Evolutionary conservation across 2,113 vertebrate species (phyloP).

Genomic region (Dasyurus viverrinus): DNA sequence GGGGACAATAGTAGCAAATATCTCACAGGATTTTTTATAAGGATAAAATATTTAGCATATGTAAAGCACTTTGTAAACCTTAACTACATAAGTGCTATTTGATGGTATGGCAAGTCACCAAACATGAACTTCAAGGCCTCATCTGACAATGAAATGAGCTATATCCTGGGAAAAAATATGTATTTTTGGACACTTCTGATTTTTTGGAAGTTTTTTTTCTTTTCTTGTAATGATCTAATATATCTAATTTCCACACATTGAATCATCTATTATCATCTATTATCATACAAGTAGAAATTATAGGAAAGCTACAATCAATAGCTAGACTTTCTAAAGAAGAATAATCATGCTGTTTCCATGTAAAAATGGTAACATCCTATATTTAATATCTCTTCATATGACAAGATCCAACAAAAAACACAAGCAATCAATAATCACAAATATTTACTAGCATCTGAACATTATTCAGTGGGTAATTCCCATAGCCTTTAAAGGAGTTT

Average conservation of each 20-base stretch:
- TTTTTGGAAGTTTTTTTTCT: neutral
- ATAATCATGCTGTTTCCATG: neutral
- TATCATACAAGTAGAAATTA: neutral
- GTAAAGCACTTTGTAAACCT: neutral
- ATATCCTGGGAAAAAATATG: neutral
- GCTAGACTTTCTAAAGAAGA: neutral
- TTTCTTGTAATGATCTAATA: neutral
- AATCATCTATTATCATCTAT: neutral
- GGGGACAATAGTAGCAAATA: neutral
- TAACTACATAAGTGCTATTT: neutral
- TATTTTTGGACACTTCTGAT: neutral
- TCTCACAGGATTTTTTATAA: neutral
- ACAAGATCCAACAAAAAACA: conserved; percentile 24
- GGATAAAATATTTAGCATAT: neutral
- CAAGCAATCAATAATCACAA: conserved; percentile 52
- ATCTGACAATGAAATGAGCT: neutral
- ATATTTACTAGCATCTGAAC: conserved; percentile 25
- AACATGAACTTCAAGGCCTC: neutral
- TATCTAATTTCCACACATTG: neutral
- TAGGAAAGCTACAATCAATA: neutral
- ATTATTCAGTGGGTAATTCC: neutral
- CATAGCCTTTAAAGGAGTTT: conserved; percentile 30
- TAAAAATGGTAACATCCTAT: neutral
- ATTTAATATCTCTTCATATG: conserved; percentile 60
- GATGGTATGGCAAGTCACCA: neutral